A percentile compares a stretch with the other conserved stretches of the same genome.
phyloP scores from a whole-genome alignment of 1,140 invertebrate species.

The Meloidogyne floridensis region DNA sequence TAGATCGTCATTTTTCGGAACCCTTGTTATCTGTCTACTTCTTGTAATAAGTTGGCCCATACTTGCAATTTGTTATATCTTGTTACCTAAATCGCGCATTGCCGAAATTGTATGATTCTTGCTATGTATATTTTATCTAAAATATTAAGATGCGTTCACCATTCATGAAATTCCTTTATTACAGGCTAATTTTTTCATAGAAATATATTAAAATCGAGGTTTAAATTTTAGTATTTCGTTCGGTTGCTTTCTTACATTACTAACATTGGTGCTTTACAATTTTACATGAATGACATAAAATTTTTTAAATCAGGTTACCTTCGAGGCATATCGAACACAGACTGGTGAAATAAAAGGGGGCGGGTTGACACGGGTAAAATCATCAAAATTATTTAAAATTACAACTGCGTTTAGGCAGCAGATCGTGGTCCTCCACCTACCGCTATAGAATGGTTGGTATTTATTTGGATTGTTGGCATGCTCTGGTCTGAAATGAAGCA shows the following conservation, averaged over 20 bases:
- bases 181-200: conserved; percentile 65
- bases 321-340: conserved; percentile 81
- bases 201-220: not conserved
- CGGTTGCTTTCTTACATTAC: conserved; percentile 76
- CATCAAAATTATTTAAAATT: too few relatives aligned
- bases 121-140: not conserved
- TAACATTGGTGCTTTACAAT: conserved; percentile 62
- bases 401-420: conserved; percentile 74
- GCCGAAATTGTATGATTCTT: conserved; percentile 72
- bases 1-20: conserved; percentile 76
- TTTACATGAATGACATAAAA: not conserved
- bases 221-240: conserved; percentile 76
- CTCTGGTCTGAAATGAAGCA: conserved; percentile 85
- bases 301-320: conserved; percentile 67
- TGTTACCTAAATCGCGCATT: conserved; percentile 79
- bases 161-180: conserved; percentile 89
- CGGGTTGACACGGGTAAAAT: conserved; percentile 67
- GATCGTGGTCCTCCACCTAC: conserved; percentile 83
- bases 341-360: conserved; percentile 78
- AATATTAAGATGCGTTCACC: conserved; percentile 77
- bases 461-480: conserved; percentile 81
- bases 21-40: conserved; percentile 76
- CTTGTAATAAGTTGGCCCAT: conserved; percentile 73
- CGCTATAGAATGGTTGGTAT: conserved; percentile 79
- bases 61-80: conserved; percentile 81